Percentiles rank a stretch among this genome's conserved stretches.
phyloP scores from a whole-genome alignment of 1,140 invertebrate species.

The Drosophila willistoni region DNA sequence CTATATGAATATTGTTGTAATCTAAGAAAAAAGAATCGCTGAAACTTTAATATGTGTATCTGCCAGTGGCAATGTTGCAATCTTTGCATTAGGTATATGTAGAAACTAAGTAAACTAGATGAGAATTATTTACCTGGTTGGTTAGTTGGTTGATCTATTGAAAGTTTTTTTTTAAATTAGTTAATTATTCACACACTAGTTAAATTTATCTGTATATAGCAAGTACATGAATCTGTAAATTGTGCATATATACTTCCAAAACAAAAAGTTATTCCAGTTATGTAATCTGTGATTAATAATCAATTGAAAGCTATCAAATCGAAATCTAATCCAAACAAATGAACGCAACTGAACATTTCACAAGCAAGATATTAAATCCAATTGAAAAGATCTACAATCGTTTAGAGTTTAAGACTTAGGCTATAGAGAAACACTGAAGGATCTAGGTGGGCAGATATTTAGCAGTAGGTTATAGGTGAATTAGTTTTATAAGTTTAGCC shows the following conservation, averaged over 20 bases:
- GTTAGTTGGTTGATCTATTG: conserved; percentile 46
- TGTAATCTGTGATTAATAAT: conserved; percentile 68
- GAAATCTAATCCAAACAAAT: conserved; percentile 51
- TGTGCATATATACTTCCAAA: conserved; percentile 48
- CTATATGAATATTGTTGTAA: conserved; percentile 3
- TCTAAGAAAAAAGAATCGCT: conserved; percentile 25
- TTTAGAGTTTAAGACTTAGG: conserved; percentile 40
- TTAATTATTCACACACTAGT: conserved; percentile 66
- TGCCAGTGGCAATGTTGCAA: conserved; percentile 69
- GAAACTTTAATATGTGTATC: conserved; percentile 45
- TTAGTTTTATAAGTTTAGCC: conserved; percentile 49
- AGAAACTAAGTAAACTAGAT: conserved; percentile 39
- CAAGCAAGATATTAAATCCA: conserved; percentile 39
- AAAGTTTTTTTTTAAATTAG: conserved; percentile 58
- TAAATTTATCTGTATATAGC: conserved; percentile 52
- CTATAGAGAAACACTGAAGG: conserved; percentile 61
- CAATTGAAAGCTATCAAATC: conserved; percentile 60
- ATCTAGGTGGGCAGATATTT: conserved; percentile 73
- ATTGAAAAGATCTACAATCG: conserved; percentile 48
- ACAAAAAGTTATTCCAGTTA: conserved; percentile 71
- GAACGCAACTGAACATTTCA: conserved; percentile 72
- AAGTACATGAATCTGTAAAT: not conserved
- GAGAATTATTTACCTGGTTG: conserved; percentile 50
- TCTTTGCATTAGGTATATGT: conserved; percentile 35
- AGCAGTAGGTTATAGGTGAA: conserved; percentile 73